Base-by-base conservation (phyloP, 2,888 invertebrate genomes). In the Tetranychus truncatus region DNA sequence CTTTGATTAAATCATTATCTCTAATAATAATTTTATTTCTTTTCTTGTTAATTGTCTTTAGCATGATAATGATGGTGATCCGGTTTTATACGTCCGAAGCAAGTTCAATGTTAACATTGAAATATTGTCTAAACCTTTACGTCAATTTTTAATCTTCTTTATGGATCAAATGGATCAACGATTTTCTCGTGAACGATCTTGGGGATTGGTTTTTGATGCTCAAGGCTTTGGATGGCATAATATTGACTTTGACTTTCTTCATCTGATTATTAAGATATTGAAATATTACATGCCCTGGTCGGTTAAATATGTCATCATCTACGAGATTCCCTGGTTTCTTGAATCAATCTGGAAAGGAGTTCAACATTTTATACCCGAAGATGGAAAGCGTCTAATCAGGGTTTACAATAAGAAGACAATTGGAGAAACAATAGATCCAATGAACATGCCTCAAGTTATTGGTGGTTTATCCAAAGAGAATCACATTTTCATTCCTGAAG, bases 161-260 rank as follows among this genome's bases (percentile, higher is more conserved):
- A 71, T 77, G 45, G 66, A 74, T 66, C 55, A 65, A 15, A 71
- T 77, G 67, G 73, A 77, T 44, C 76, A 74, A 73, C 67, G 71
- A 5, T 74, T 74, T 24, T n/a, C 34, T 8, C n/a, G 66, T 21
- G 66, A 45, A 44, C 71, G 76, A 20, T 72, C 75, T 44, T 76
- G 71, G 65, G 77, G 75, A 11, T 67, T 77, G 4, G 77, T 77
- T 34, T 77, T 77, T 45, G 77, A 77, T 66, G 69, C 73, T n/a
- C 45, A 65, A 45, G 75, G 76, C 7, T 71, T 75, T 8, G 74
- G 74, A 7, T 24, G 74, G 24, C 11, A 45, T 1, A 75, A 77
- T 73, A 34, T 76, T 82, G 95, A 96, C 81, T 89, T 95, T 89
- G 95, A 95, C 45, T 87, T 94, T 76, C 91, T 90, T 0, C 91